Percentiles rank a stretch among this genome's conserved stretches.
Evolutionary conservation across 2,797 vertebrate species (phyloP).

Genomic region (Oophaga sylvatica): DNA sequence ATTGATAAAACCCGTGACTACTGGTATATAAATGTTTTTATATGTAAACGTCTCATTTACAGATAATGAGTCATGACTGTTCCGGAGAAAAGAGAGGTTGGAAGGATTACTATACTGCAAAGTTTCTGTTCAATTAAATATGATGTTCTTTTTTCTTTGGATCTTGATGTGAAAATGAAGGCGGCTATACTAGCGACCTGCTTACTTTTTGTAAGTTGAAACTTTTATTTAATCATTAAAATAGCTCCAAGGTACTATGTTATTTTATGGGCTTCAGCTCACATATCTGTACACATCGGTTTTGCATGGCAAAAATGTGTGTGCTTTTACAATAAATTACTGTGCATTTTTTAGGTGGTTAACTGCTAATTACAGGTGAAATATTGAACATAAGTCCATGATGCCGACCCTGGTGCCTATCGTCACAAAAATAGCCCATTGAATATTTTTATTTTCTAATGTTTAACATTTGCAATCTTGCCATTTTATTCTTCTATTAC

Average conservation of each 20-base stretch:
- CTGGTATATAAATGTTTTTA: neutral
- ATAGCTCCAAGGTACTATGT: neutral
- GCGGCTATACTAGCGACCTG: neutral
- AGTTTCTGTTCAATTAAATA: neutral
- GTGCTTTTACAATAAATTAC: too few species aligned
- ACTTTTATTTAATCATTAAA: neutral
- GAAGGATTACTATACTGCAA: neutral
- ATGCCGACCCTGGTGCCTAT: too few species aligned
- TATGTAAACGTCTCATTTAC: neutral
- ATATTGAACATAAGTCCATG: too few species aligned
- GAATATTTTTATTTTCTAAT: neutral
- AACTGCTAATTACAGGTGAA: too few species aligned
- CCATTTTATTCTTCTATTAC: neutral
- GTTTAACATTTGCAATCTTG: neutral
- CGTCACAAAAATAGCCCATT: too few species aligned
- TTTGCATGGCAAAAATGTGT: too few species aligned
- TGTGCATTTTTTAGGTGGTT: too few species aligned
- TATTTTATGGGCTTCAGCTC: too few species aligned
- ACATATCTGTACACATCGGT: too few species aligned
- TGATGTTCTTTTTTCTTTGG: neutral
- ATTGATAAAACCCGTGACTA: neutral
- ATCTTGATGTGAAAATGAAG: neutral
- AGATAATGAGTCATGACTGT: neutral
- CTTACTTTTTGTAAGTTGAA: neutral
- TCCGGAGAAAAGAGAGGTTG: neutral